Percentiles rank a stretch among this genome's conserved stretches.
Evolutionary conservation across 2,113 vertebrate species (phyloP).

Genomic region (Scomber scombrus): DNA sequence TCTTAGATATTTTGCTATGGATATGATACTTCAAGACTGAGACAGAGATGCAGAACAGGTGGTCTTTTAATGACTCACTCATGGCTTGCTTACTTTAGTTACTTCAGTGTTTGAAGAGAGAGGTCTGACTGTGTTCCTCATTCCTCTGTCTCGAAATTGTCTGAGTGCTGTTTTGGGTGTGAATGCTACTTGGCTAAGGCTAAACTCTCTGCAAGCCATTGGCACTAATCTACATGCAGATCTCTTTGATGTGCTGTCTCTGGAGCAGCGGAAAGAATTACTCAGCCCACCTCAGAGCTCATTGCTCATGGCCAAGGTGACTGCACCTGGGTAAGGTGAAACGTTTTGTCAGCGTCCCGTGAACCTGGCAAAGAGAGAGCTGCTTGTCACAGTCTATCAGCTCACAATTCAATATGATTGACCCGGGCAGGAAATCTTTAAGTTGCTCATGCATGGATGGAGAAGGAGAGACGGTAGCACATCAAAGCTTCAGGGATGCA

Average conservation of each 20-base stretch:
- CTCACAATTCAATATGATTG: constrained; percentile 69
- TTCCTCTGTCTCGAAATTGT: background rate
- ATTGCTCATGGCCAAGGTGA: constrained; percentile 70
- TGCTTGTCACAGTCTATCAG: constrained; percentile 75
- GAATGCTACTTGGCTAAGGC: constrained; percentile 46
- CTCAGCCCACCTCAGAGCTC: constrained; percentile 42
- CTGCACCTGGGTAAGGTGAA: constrained; percentile 63
- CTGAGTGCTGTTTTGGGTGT: constrained; percentile 6
- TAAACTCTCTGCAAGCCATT: constrained; percentile 27
- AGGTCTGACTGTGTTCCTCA: background rate
- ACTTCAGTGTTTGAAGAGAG: constrained; percentile 28
- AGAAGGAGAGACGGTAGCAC: constrained; percentile 60
- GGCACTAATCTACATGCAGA: constrained; percentile 68
- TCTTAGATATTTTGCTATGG: constrained; percentile 48
- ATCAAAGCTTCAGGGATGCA: constrained; percentile 69
- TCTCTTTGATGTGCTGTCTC: constrained; percentile 60
- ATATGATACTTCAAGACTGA: constrained; percentile 45
- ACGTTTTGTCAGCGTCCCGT: constrained; percentile 41
- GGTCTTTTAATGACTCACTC: constrained; percentile 64
- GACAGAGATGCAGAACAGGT: constrained; percentile 70
- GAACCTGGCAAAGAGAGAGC: constrained; percentile 51
- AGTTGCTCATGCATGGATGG: constrained; percentile 71
- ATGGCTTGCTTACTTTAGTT: constrained; percentile 53
- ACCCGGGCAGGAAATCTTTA: constrained; percentile 81
- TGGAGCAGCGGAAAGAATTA: constrained; percentile 47